Evolutionary conservation across 2,113 vertebrate species (phyloP), one percentile per base, ranked within the genome.

Genomic region (Colistium nudipinnis): DNA sequence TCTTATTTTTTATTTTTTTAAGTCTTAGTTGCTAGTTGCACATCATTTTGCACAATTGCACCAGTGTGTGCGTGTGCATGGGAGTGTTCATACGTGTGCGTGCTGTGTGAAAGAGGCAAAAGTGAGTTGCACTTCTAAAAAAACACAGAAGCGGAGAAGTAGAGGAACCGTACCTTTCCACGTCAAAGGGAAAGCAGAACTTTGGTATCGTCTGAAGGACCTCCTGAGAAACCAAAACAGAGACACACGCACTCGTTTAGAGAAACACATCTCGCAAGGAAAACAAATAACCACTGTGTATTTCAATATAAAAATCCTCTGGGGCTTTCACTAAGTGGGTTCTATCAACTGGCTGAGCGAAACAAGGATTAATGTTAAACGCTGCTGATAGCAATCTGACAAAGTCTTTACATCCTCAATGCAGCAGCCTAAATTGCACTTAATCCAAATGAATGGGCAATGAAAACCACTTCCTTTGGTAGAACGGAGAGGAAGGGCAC

Each of bases 181-280:
- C 30, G 48, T 99, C 97, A 92, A 99, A 99, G 62, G 98, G 97
- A 92, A 98, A 99, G 92, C 98, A 99, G 94, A 99, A 99, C 94
- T 96, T 99, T 56, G 97, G 96, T 86, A 99, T 88, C 0, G 92
- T 97, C 91, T 94, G 95, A 68, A 99, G 92, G 62, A 98, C 93
- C 89, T 98, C 97, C 98, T 99, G 91, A 81, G 68, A 66, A 87
- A 89, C 60, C 63, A 89, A 76, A 89, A 87, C 67, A 88, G 74
- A 85, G 3, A 93, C 69, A 89, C 7, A 83, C 60, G 85, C 52
- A 78, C 53, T 73, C 74, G 54, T 76, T 84, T 77, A 43, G 12
- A 65, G 45, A 24, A 70, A 79, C 27, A 70, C 28, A 77, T 17
- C 39, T 73, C 44, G 62, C 36, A 59, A 25, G 60, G 47, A 48